Evolutionary conservation across 2,888 invertebrate species (phyloP), one percentile per base, ranked within the genome.

Genomic region (Rhagonycha lutea): DNA sequence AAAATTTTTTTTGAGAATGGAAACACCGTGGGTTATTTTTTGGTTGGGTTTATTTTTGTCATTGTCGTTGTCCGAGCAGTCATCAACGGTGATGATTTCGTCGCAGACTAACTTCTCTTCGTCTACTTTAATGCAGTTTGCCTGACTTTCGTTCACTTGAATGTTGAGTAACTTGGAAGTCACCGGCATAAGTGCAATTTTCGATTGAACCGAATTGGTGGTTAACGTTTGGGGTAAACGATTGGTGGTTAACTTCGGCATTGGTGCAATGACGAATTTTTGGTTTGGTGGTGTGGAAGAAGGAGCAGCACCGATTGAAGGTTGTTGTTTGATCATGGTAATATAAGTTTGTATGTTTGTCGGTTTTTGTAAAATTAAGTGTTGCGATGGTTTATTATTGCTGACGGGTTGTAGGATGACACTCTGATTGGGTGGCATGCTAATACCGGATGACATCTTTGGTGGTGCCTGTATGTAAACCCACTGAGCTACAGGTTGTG

Each of bases 381-480:
- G 90, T 80, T 90, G 90, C 47, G 47, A 18, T 63, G 88, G 85
- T 78, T 85, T 83, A n/a, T 72, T 72, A 10, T 78, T 86, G 83
- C 14, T 86, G 83, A 78, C 83, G 83, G 69, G 82, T 82, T 72
- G 82, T 61, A 62, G 79, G 63, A 73, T 72, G 9, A 81, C 63
- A 23, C 23, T 79, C 78, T 85, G 84, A 29, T 85, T 72, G 67
- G 83, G 83, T n/a, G 84, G 80, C 18, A 83, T 68, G 2, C 81
- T 77, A 12, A 74, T 61, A 3, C 77, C 32, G 23, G 70, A 72
- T 10, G 74, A 89, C 80, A 90, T 82, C 28, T 90, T 90, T 14
- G 89, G 87, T 0, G 90, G 89, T 24, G 90, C 90, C 84, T 91
- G 91, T 73, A 92, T 91, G 82, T 91, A 92, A 61, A 92, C 90